Percentiles rank a stretch among this genome's conserved stretches.
phyloP scores from a whole-genome alignment of 2,113 vertebrate genomes.

The Oreotrochilus melanogaster region DNA sequence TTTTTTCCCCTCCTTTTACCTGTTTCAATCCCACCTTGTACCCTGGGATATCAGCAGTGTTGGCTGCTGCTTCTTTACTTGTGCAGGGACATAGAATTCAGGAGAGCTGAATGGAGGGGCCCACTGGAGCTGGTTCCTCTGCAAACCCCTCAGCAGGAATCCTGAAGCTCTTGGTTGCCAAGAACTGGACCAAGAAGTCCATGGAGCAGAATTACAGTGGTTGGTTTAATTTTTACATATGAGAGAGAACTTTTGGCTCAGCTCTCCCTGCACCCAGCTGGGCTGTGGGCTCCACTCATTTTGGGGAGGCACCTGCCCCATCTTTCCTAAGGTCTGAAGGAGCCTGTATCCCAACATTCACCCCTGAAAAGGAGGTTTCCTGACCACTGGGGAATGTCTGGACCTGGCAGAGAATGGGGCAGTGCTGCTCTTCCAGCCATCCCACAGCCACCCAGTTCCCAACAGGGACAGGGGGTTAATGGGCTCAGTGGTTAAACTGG shows the following conservation, averaged over 20 bases:
- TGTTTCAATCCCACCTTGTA: background rate
- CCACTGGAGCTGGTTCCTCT: background rate
- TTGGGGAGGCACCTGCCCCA: background rate
- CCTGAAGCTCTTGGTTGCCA: background rate
- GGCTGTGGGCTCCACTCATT: background rate
- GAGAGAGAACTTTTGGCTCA: background rate
- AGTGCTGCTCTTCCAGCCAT: background rate
- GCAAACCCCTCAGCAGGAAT: background rate
- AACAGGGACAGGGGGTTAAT: background rate
- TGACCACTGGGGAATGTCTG: background rate
- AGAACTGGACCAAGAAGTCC: background rate
- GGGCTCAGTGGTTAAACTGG: background rate
- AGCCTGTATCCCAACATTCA: background rate
- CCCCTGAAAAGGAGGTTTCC: background rate
- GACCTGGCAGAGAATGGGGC: background rate
- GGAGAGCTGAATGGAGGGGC: background rate
- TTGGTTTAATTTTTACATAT: background rate
- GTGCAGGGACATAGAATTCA: rapidly evolving
- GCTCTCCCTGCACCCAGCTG: background rate
- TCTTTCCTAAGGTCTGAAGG: background rate
- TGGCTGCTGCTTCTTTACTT: background rate
- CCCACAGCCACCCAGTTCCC: background rate
- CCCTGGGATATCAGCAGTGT: background rate
- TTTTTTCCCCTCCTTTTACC: background rate
- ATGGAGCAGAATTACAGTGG: background rate